These are phyloP conservation scores for Sebastes iracundus DNA, from an alignment of 2,797 vertebrate species.

Conservation along the genomic window DNA sequence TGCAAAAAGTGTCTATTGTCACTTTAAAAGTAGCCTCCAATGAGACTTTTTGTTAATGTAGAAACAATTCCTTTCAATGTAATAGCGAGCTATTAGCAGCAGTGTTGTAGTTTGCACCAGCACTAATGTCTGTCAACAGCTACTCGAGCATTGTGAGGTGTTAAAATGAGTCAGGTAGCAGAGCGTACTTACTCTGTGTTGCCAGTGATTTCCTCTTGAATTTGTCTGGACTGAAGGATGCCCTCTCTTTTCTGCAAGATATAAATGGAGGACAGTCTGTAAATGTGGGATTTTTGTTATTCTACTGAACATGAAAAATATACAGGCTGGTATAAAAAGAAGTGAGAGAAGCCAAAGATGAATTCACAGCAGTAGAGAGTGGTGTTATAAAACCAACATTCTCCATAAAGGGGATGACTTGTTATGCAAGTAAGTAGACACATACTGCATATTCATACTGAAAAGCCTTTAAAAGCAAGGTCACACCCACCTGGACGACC, in stretches of 20 bases:
- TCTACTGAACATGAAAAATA: background rate
- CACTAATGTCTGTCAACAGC: background rate
- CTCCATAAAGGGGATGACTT: background rate
- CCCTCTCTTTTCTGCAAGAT: slow-evolving; percentile 94
- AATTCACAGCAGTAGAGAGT: background rate
- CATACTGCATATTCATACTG: background rate
- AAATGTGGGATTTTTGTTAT: background rate
- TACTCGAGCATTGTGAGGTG: background rate
- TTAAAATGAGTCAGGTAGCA: background rate
- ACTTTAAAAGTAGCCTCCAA: no score
- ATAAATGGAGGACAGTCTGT: background rate
- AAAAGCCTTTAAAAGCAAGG: background rate
- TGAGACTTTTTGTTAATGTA: no score
- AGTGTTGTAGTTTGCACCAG: background rate
- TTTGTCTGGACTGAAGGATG: slow-evolving; percentile 96
- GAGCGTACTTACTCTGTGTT: slow-evolving; percentile 93
- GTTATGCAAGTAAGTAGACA: background rate
- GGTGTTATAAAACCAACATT: background rate
- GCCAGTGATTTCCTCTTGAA: slow-evolving; percentile 98
- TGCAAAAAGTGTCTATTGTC: no score
- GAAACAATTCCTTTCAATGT: background rate
- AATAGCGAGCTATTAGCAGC: background rate
- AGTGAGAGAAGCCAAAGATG: background rate
- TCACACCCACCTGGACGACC: slow-evolving; percentile 91
- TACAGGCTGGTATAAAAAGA: background rate